Base-by-base conservation (phyloP, 30 jellyfish, hydroid and myxozoan genomes). In the Pseudorhiza aurosa region DNA sequence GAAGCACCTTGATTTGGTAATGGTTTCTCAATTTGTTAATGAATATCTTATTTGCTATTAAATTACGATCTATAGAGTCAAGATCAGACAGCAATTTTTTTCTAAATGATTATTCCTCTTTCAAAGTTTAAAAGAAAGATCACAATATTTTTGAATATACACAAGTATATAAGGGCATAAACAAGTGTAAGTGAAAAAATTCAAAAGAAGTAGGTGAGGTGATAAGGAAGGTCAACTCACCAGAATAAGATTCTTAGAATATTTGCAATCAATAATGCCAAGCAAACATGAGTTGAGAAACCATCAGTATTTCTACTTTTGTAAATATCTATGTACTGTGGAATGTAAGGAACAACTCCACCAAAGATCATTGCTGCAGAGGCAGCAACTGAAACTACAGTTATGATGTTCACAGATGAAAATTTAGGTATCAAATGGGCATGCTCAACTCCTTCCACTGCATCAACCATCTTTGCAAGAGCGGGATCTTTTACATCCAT, bases 311-410 rank as follows among this genome's bases (percentile, higher is more conserved):
- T 86, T 31, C 76, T 44, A 28, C 90, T 64, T 26, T 65, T 72
- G 45, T 75, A 92, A 73, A 92, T 92, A 49, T 92, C 98, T 59
- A 63, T 42, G 67, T 92, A 92, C 42, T 92, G 98, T n/a, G 98
- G 98, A 1, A 92, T 72, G 49, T 92, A 92, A 1, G 98, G 98
- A 12, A 92, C 98, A 12, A 92, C 96, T 3, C 98, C 98, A 44
- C 98, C 98, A 79, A 92, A 92, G 18, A 92, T 70, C 98, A 92
- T 92, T 21, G 98, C 98, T 2, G 96, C 96, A 0, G 98, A 92
- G n/a, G 98, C 98, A 6, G 96, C 84, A 94, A 87, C 85, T 28
- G 98, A 85, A 1, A 85, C 89, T 45, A 92, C 60, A 9, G 97
- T 77, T 68, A 92, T 77, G 0, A 85, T 22, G 65, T 80, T 80